Evolutionary conservation across 1,140 invertebrate species (phyloP).

Genomic region (Ptiloglossa arizonensis): DNA sequence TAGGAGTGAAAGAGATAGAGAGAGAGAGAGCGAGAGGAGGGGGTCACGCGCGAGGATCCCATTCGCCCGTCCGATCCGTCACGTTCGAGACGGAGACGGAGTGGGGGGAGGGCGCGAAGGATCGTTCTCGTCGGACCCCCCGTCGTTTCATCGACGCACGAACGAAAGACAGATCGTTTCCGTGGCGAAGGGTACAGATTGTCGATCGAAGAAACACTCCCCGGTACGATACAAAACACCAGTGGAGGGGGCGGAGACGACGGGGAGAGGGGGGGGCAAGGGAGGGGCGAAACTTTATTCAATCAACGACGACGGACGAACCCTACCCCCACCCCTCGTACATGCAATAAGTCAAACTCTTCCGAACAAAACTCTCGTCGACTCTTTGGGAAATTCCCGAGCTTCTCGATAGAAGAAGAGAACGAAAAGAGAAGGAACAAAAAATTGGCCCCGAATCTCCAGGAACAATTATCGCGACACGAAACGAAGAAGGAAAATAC

Average conservation of each 20-base stretch:
- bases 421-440: too few species aligned
- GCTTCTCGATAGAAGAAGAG: too few species aligned
- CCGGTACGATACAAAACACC: not conserved
- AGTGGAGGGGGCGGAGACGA: too few species aligned
- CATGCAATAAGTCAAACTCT: not conserved
- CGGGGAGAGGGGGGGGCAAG: too few species aligned
- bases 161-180: slow-evolving; percentile 27
- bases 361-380: not conserved
- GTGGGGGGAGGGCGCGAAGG: too few species aligned
- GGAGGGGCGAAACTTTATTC: not conserved
- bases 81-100: not conserved
- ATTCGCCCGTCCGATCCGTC: not conserved
- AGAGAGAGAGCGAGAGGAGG: too few species aligned
- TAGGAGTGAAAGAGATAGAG: too few species aligned
- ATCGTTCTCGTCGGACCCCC: slow-evolving; percentile 6
- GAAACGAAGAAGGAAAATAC: too few species aligned
- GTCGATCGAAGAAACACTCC: slow-evolving; percentile 3
- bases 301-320: not conserved
- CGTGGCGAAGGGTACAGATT: slow-evolving; percentile 16
- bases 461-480: too few species aligned
- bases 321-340: too few species aligned
- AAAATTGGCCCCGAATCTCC: too few species aligned
- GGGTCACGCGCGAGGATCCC: not conserved
- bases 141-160: not conserved
- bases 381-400: too few species aligned